These are phyloP conservation scores for Anisognathus igniventris DNA, from an alignment of 2,797 vertebrate genomes.

Conservation along the genomic window DNA sequence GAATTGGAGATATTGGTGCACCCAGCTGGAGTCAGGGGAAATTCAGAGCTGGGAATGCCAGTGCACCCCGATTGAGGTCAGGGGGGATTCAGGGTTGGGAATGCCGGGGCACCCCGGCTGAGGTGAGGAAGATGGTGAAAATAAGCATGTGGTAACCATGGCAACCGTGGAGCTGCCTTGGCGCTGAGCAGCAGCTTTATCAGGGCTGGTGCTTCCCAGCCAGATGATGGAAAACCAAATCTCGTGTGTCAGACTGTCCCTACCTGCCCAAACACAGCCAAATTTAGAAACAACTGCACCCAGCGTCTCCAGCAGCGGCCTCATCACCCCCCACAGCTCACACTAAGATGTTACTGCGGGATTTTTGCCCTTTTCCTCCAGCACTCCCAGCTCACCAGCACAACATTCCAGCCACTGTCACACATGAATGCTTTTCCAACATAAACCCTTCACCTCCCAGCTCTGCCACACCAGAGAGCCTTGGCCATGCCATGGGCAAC, in stretches of 20 bases:
- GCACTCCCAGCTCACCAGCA: background rate
- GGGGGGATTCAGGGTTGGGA: background rate
- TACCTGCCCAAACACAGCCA: background rate
- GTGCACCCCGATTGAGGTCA: background rate
- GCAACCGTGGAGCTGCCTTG: background rate
- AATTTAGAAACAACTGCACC: background rate
- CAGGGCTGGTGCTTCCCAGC: background rate
- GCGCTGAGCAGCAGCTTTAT: background rate
- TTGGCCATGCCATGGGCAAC: fast-evolving
- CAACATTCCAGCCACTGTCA: background rate
- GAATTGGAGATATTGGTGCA: fast-evolving
- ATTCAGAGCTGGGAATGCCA: background rate
- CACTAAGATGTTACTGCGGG: too few relatives aligned
- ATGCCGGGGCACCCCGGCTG: background rate
- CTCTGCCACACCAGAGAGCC: background rate
- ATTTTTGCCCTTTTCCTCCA: background rate
- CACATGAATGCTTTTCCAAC: background rate
- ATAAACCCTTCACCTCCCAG: background rate
- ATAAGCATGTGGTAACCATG: constrained; percentile 6
- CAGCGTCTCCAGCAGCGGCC: fast-evolving
- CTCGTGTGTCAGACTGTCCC: background rate
- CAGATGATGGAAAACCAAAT: background rate
- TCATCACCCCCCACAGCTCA: background rate
- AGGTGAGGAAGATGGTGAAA: background rate
- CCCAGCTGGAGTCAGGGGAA: fast-evolving